Evolutionary conservation across 2,888 invertebrate genomes (phyloP), one percentile per base, ranked within the genome.

Genomic region (Ophioninae sp.): DNA sequence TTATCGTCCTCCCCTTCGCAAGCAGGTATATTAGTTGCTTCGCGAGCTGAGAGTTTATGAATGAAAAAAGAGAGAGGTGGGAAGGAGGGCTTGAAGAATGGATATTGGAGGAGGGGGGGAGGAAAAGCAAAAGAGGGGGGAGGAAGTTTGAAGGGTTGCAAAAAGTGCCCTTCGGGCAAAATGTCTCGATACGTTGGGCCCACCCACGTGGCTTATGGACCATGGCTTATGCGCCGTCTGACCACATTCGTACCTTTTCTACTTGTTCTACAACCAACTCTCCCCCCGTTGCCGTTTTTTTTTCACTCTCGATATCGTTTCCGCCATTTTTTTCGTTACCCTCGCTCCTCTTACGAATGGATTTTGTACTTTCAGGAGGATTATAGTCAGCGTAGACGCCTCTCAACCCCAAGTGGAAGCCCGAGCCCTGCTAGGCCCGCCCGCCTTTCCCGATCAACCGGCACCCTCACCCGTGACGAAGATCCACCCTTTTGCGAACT

Each of bases 391-490:
- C 94, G 96, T 88, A 95, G 96, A 89, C 95, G 97, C 76, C 94
- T 96, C 87, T 96, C 96, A 81, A 96, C 97, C 37, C 96, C 96
- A 20, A 95, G 95, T 91, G 95, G 96, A 84, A 95, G 95, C 88
- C 95, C 95, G 44, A 94, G 95, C 91, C 94, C 93, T 71, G 96
- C 96, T 86, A 95, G 95, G 81, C 94, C 95, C 84, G 93, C 94
- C 83, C 94, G 94, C 77, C 89, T 93, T 59, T 91, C 94, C 22
- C 93, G 92, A 85, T 92, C 92, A 39, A 92, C 91, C 64, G 92
- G 92, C 67, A 92, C 92, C 74, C 90, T 92, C 61, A 92, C 91
- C 71, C 91, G 91, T 84, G 91, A 91, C 72, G 91, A 91, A 74
- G 90, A 91, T 44, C 44, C 44, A 79, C 90, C 91, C 79, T 94